Conservation (phyloP, 2,113 vertebrate species). For the Pelecanoides urinatrix region DNA sequence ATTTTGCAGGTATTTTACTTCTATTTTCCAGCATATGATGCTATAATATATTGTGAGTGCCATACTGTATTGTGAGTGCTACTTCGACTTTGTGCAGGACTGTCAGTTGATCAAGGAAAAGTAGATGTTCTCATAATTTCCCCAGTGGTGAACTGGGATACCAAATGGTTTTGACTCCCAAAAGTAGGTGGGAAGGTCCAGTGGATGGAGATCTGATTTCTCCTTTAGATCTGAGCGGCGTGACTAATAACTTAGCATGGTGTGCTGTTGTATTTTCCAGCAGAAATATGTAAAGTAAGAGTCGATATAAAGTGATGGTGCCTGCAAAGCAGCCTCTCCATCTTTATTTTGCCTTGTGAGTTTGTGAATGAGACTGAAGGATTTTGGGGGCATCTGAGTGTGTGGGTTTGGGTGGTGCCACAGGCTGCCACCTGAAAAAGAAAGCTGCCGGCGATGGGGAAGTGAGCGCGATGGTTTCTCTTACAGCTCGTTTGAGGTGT, state of each 20-base stretch:
- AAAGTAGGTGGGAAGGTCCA: neutral
- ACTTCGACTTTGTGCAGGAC: neutral
- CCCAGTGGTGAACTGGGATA: neutral
- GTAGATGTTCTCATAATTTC: neutral
- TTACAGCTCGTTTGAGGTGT: neutral
- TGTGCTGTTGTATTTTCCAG: neutral
- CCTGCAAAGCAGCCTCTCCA: neutral
- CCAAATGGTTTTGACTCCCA: neutral
- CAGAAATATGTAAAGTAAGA: neutral
- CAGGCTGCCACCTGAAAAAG: neutral
- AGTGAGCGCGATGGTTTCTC: rapidly evolving
- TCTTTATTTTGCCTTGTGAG: neutral
- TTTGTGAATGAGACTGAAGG: neutral
- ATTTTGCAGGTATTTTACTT: slow-evolving; percentile 86
- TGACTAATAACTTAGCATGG: neutral
- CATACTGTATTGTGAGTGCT: neutral
- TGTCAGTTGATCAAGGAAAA: neutral
- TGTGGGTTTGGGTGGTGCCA: neutral
- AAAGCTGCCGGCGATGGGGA: neutral
- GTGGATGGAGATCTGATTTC: neutral
- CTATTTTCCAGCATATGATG: neutral
- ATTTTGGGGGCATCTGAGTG: neutral
- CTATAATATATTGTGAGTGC: neutral
- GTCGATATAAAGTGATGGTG: neutral
- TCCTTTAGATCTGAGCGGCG: neutral